These are phyloP conservation scores for Lypha dubia DNA, from an alignment of 2,888 invertebrate species.

Conservation along the genomic window DNA sequence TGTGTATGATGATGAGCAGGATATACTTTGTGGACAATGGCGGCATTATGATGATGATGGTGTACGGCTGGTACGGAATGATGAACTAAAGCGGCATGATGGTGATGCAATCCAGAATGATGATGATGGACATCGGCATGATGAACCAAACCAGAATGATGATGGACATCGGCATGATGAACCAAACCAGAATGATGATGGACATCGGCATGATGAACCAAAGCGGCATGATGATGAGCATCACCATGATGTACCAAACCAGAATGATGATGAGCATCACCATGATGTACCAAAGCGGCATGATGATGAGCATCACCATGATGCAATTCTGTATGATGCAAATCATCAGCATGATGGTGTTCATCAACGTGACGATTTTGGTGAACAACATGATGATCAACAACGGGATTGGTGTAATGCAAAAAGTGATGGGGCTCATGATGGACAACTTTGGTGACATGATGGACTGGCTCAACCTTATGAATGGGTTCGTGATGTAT, in stretches of 20 bases:
- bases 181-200: conserved; percentile 73
- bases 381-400: conserved; percentile 80
- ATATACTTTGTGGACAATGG: conserved; percentile 77
- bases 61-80: conserved; percentile 72
- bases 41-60: conserved; percentile 76
- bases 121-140: conserved; percentile 74
- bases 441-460: conserved; percentile 81
- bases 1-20: conserved; percentile 78
- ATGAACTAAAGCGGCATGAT: conserved; percentile 75
- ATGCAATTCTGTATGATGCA: conserved; percentile 76
- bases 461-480: conserved; percentile 81
- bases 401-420: conserved; percentile 80
- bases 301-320: conserved; percentile 70
- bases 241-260: conserved; percentile 71
- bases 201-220: conserved; percentile 72
- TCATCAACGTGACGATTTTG: conserved; percentile 78
- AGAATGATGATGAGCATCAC: conserved; percentile 71
- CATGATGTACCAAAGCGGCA: conserved; percentile 69
- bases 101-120: conserved; percentile 65
- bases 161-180: conserved; percentile 71
- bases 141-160: conserved; percentile 62
- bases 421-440: conserved; percentile 82
- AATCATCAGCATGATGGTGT: conserved; percentile 76
- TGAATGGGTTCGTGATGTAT: conserved; percentile 81
- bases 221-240: conserved; percentile 73